Base-by-base conservation (phyloP, 2,113 vertebrate species). In the Struthio camelus region DNA sequence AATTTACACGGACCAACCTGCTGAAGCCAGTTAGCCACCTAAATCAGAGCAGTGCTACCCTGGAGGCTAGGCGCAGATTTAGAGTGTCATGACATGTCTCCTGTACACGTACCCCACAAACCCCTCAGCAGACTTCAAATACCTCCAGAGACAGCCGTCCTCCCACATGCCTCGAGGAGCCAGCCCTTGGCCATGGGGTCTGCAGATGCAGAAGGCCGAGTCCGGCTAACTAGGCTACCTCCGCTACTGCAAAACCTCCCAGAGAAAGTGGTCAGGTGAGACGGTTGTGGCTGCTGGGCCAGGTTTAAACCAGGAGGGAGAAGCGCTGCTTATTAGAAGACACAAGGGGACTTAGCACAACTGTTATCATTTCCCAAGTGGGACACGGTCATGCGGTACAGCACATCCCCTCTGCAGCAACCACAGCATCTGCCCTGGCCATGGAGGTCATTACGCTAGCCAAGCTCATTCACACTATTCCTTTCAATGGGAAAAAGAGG, bases 321-420 rank as follows among this genome's bases (percentile, higher is more conserved):
- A 58, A 59, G 56, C 56, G 34, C 27, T 6, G 14, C 22, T 18
- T 73, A 28, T 5, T 25, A 46, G n/a, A 22, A 70, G 38, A 14
- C 16, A 81, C 11, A 73, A 25, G 44, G 2, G 36, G 8, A 70
- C 28, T 22, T 70, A 22, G 24, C 54, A 65, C 19, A 77, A 61
- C 0, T 0, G 62, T 24, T 67, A 40, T 24, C 14, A 28, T 71
- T 66, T 85, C 79, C 56, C 36, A 76, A 1, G 1, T 6, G 8
- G 14, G 15, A 73, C 13, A 7, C 9, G 6, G 58, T 10, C 34
- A 30, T 4, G 18, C 38, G 65, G 30, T 24, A 50, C 18, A 46
- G 30, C 15, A 50, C 11, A 9, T 14, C 73, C 38, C n/a, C 18
- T 25, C 24, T 89, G 22, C n/a, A 30, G 17, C n/a, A 61, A 36